Base-by-base conservation (phyloP, 2,888 invertebrate genomes). In the Andrena haemorrhoa region DNA sequence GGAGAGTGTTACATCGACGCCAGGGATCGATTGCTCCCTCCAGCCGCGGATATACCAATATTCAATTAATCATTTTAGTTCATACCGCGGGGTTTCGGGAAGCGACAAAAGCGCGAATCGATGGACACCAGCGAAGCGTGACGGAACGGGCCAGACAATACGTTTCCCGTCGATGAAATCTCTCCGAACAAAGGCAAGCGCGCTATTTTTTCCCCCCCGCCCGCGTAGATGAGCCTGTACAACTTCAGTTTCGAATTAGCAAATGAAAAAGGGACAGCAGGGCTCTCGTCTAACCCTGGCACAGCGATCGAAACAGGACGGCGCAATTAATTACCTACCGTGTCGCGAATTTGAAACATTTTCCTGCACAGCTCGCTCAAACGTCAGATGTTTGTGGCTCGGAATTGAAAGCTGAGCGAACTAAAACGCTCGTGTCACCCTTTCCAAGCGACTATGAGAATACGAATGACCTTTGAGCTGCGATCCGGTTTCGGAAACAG, bases 51-150 rank as follows among this genome's bases (percentile, higher is more conserved):
- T 85, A 76, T 85, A 84, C 85, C 87, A 81, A 88, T 88, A 88
- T 89, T 89, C 88, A 82, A 88, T 88, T 88, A 88, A 88, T 88
- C 88, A 88, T 89, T 88, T 89, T 82, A 86, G 85, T 83, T 87
- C 82, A 80, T 89, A 82, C 82, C 75, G 85, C 78, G 86, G 83
- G 84, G 83, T 83, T 88, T 88, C 78, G 78, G 64, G 72, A 63
- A 49, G 83, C 87, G 88, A 86, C 89, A 88, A 89, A 89, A 89
- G 88, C 88, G 84, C 63, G 88, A 88, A 89, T 85, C 86, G 86
- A 84, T 89, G 89, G 86, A 88, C 86, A 84, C 73, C 83, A 51
- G 65, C 82, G 85, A 70, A 75, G 83, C 85, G 89, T 86, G 82
- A 88, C 86, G 84, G 69, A 82, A 82, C 83, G 76, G 66, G 71